Evolutionary conservation across 2,888 invertebrate species (phyloP).

Genomic region (Meandrusa payeni): DNA sequence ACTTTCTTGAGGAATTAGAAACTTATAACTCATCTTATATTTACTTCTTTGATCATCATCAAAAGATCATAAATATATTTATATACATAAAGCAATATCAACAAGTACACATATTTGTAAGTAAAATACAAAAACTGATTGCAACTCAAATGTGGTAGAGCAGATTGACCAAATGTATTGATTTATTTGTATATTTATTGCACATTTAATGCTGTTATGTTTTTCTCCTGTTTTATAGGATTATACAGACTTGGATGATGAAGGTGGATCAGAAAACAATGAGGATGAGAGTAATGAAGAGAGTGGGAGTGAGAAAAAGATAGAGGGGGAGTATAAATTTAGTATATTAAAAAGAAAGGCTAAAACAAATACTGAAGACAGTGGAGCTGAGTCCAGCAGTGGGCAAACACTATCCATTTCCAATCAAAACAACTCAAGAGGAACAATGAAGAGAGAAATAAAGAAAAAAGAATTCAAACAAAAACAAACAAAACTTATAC

Average conservation of each 20-base stretch:
- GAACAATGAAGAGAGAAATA: constrained; percentile 26
- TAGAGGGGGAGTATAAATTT: constrained; percentile 40
- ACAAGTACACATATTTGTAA: too few relatives aligned
- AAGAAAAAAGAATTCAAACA: constrained; percentile 26
- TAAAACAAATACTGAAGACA: constrained; percentile 53
- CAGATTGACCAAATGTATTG: too few relatives aligned
- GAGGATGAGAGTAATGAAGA: constrained; percentile 6
- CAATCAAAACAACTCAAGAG: constrained; percentile 41
- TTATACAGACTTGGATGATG: constrained; percentile 16
- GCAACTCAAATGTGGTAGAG: too few relatives aligned
- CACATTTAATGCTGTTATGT: too few relatives aligned
- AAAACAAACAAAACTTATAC: constrained; percentile 28
- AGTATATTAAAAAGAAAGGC: constrained; percentile 44
- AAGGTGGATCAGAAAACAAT: constrained; percentile 3
- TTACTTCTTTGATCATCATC: too few relatives aligned
- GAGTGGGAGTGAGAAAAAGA: constrained; percentile 41
- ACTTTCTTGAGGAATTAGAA: too few relatives aligned
- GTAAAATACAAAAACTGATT: too few relatives aligned
- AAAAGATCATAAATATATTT: too few relatives aligned
- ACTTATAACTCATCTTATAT: too few relatives aligned
- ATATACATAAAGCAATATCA: too few relatives aligned
- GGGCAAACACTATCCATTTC: constrained; percentile 42
- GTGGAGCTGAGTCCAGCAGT: constrained; percentile 63
- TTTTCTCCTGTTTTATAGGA: constrained; percentile 21
- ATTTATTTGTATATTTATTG: too few relatives aligned